Base-by-base conservation (phyloP, 2,888 invertebrate species). In the Orchestes rusci region DNA sequence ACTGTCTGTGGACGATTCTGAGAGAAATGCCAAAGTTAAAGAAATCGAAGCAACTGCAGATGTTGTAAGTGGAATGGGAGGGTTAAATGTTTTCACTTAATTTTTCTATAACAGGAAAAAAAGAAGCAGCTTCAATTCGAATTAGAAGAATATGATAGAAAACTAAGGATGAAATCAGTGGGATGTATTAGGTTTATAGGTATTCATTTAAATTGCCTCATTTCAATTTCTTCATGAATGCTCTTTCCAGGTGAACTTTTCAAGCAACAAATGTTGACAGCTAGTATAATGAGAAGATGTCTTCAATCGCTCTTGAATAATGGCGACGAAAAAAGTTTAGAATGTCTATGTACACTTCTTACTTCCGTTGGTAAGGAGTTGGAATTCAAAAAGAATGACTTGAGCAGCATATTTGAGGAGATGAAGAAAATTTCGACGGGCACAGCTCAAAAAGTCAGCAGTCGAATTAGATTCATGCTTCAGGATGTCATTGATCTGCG, bases 311-410 rank as follows among this genome's bases (percentile, higher is more conserved):
- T 95, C 51, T 71, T 95, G 18, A 76, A 79, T 20, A 78, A 82
- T 50, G 73, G 76, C 37, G 88, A 89, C 58, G 94, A 95, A 65
- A 95, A 96, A 63, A 87, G 85, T 63, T 71, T 94, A 0, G 95
- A 96, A 68, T 93, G 95, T 65, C 73, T 96, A 4, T 95, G 95
- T 67, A 87, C 91, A 66, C 72, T 96, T 43, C 72, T 96, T 18
- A 84, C 89, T 3, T 96, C 94, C 0, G 84, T 95, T 53, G 96
- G 96, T 8, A 83, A 85, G 62, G 85, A 85, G 63, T 73, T 93
- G 37, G 88, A 88, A 60, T 52, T 55, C 1, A 73, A 73, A 43
- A 72, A 70, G 31, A 66, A 69, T 1, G 63, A 68, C 42, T 59
- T 86, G 1, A 73, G 73, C 28, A 59, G 59, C n/a, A 79, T 79